These are phyloP conservation scores for Caenorhabditis sulstoni DNA, from an alignment of 2,888 invertebrate species.

Conservation along the genomic window DNA sequence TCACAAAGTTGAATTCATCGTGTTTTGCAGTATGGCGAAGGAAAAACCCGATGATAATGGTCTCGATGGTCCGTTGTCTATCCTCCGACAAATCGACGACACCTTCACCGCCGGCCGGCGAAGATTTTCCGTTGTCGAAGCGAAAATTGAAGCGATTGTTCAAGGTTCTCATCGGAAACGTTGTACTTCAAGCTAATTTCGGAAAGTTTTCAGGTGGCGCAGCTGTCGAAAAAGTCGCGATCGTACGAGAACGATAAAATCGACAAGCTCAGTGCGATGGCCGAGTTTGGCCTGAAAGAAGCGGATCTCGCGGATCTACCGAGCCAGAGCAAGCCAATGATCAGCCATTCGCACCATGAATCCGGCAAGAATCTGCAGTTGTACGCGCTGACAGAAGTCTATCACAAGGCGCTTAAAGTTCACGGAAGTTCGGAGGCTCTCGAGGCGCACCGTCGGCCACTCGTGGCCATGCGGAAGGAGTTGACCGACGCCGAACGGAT, in stretches of 20 bases:
- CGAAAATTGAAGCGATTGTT: conserved; percentile 52
- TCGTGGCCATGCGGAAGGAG: conserved; percentile 71
- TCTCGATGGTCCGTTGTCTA: conserved; percentile 30
- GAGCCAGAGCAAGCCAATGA: conserved; percentile 40
- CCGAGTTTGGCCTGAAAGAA: conserved; percentile 71
- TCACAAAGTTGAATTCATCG: neutral
- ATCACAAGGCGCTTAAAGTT: conserved; percentile 63
- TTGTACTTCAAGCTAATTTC: neutral
- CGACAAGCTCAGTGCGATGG: conserved; percentile 71
- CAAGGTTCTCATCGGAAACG: conserved; percentile 16
- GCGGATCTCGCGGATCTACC: conserved; percentile 67
- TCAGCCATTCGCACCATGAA: conserved; percentile 52
- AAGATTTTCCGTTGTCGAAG: conserved; percentile 35
- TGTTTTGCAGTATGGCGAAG: conserved; percentile 44
- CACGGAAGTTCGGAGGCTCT: conserved; percentile 71
- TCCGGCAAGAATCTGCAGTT: conserved; percentile 51
- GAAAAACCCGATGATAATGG: conserved; percentile 23
- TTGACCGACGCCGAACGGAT: conserved; percentile 70
- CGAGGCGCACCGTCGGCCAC: conserved; percentile 66
- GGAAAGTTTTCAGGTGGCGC: conserved; percentile 44
- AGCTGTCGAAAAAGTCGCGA: conserved; percentile 56
- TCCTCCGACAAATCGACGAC: conserved; percentile 20
- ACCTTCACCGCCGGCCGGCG: neutral
- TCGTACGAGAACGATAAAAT: conserved; percentile 73
- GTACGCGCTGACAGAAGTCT: conserved; percentile 71